Percentiles rank a stretch among this genome's conserved stretches.
These are phyloP conservation scores for Torymus auratus DNA, from an alignment of 2,888 invertebrate genomes.

Conservation along the genomic window DNA sequence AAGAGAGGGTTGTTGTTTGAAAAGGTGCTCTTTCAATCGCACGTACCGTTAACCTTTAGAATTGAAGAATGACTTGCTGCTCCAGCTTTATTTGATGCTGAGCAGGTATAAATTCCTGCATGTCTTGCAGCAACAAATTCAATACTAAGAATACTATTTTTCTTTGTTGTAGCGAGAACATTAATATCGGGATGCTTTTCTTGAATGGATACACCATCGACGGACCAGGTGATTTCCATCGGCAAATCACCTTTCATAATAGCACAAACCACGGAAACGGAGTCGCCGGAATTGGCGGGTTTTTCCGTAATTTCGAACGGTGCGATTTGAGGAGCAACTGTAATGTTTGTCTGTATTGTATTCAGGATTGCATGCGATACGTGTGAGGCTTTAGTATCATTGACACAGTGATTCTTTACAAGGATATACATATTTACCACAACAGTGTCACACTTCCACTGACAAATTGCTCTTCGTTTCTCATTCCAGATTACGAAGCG, in stretches of 20 bases:
- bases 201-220: slow-evolving; percentile 74
- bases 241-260: slow-evolving; percentile 88
- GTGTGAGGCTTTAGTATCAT: slow-evolving; percentile 1
- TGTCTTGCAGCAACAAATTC: slow-evolving; percentile 78
- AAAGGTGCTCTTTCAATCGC: not conserved
- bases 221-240: slow-evolving; percentile 78
- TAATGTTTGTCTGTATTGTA: slow-evolving; percentile 15
- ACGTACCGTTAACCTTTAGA: slow-evolving; percentile 79
- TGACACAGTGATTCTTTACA: not conserved
- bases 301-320: slow-evolving; percentile 87
- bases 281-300: slow-evolving; percentile 87
- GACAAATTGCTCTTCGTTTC: slow-evolving; percentile 4
- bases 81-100: slow-evolving; percentile 79
- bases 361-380: slow-evolving; percentile 29
- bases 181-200: slow-evolving; percentile 72
- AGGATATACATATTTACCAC: slow-evolving; percentile 15
- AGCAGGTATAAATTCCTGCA: slow-evolving; percentile 79
- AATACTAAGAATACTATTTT: slow-evolving; percentile 79
- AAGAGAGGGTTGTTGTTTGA: not conserved
- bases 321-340: slow-evolving; percentile 85
- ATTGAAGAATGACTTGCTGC: slow-evolving; percentile 77
- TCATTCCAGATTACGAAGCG: slow-evolving; percentile 17
- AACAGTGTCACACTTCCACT: slow-evolving; percentile 15
- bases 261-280: slow-evolving; percentile 85
- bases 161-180: slow-evolving; percentile 76